Evolutionary conservation across 2,888 invertebrate genomes (phyloP).

Genomic region (Acleris emargana): DNA sequence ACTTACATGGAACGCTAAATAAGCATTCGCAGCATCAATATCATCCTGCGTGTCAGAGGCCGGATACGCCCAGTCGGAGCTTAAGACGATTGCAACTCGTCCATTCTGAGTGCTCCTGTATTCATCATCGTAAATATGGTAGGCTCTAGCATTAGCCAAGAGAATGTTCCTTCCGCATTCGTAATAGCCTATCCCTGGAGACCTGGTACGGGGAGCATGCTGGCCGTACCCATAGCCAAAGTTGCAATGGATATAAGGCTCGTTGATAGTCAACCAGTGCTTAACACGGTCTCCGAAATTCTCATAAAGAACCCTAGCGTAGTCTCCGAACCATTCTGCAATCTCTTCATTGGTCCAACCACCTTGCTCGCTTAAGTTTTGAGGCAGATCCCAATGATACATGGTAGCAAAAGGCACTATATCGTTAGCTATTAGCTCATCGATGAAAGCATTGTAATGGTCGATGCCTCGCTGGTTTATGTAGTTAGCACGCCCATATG

Average conservation of each 20-base stretch:
- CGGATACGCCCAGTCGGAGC: slow-evolving; percentile 5
- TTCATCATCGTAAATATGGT: slow-evolving; percentile 53
- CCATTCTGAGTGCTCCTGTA: slow-evolving; percentile 28
- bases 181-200: slow-evolving; percentile 10
- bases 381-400: slow-evolving; percentile 83
- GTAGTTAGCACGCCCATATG: slow-evolving; percentile 78
- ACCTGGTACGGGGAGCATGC: slow-evolving; percentile 4
- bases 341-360: slow-evolving; percentile 56
- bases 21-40: slow-evolving; percentile 36
- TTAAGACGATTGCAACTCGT: slow-evolving; percentile 12
- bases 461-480: slow-evolving; percentile 85
- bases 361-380: slow-evolving; percentile 47
- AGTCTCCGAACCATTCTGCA: slow-evolving; percentile 57
- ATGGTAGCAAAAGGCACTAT: slow-evolving; percentile 83
- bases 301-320: slow-evolving; percentile 63
- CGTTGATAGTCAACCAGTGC: slow-evolving; percentile 87
- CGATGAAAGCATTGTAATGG: slow-evolving; percentile 87
- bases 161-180: slow-evolving; percentile 26
- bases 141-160: slow-evolving; percentile 61
- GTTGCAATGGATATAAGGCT: slow-evolving; percentile 70
- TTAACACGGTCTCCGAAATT: slow-evolving; percentile 81
- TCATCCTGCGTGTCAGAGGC: slow-evolving; percentile 18
- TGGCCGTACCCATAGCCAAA: slow-evolving; percentile 52
- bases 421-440: slow-evolving; percentile 80
- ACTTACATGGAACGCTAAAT: slow-evolving; percentile 38